Percentiles rank a stretch among this genome's conserved stretches.
These are phyloP conservation scores for Machaerirhynchus nigripectus DNA, from an alignment of 2,113 vertebrate genomes.

Conservation along the genomic window DNA sequence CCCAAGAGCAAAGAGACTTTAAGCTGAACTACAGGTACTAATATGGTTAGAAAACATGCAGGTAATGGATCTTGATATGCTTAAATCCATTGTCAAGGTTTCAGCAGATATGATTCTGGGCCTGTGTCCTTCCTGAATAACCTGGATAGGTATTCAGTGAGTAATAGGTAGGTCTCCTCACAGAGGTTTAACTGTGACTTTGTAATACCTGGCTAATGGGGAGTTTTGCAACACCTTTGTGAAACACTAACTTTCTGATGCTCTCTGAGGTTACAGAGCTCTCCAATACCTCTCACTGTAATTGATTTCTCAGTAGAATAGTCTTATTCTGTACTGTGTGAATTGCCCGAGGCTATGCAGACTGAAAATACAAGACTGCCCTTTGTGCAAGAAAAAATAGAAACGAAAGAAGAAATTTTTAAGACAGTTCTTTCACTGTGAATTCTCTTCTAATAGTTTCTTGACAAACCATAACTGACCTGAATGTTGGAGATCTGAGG, in stretches of 20 bases:
- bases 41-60: not conserved
- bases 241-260: not conserved
- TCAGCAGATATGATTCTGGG: not conserved
- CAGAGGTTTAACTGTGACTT: not conserved
- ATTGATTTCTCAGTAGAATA: not conserved
- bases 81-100: not conserved
- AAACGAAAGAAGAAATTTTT: slow-evolving; percentile 18
- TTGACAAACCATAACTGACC: slow-evolving; percentile 6
- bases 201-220: not conserved
- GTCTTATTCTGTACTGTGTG: not conserved
- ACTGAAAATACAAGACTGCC: not conserved
- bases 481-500: not conserved
- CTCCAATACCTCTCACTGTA: not conserved
- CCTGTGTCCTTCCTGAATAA: not conserved
- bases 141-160: not conserved
- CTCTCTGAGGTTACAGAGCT: not conserved
- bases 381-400: slow-evolving; percentile 2
- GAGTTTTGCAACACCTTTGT: not conserved
- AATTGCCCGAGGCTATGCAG: slow-evolving; percentile 15
- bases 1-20: not conserved
- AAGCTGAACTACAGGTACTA: not conserved
- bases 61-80: not conserved
- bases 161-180: not conserved
- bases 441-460: not conserved
- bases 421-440: slow-evolving; percentile 10